Base-by-base conservation (phyloP, 2,113 vertebrate genomes). In the Ellobius talpinus region DNA sequence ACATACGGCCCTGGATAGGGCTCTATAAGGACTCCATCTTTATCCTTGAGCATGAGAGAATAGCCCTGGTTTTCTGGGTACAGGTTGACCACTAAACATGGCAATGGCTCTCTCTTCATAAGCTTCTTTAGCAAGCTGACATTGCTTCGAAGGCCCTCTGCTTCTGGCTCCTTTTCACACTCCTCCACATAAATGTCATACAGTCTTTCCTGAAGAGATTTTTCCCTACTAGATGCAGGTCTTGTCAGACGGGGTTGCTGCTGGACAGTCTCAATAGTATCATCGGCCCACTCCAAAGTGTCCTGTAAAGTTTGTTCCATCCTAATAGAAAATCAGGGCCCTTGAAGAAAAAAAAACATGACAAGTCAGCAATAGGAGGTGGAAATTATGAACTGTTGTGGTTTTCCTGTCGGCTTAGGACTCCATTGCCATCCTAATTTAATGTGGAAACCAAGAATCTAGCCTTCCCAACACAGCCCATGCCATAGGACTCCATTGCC, bases 91-190 rank as follows among this genome's bases (percentile, higher is more conserved):
- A 99, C 99, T 77, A 99, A 98, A 98, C 99, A 99, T 0, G 99
- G 99, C 87, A 99, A 97, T 0, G 99, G 98, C 98, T 99, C 99
- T 98, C 99, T 99, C 98, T 98, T 98, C 87, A 99, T 98, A 73
- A 99, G 98, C 98, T 99, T 99, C 98, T 99, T 99, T 95, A 99
- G 98, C 97, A 99, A 98, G 98, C 99, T 99, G 98, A 99, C 99
- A 98, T 99, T 99, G 98, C 99, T 99, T 95, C 98, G 99, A 96
- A 99, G 98, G 97, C 99, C 99, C 99, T 99, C 98, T 86, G 98
- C 98, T 97, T 99, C 99, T 39, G 99, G 99, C 97, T 99, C 99
- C 97, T 99, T 99, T 97, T 99, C 99, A 99, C 99, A 99, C 98
- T 99, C 99, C 96, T 99, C 99, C 77, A 99, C 99, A 93, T 99